phyloP scores from a whole-genome alignment of 2,888 invertebrate species.

The Tachystola acroxantha region DNA sequence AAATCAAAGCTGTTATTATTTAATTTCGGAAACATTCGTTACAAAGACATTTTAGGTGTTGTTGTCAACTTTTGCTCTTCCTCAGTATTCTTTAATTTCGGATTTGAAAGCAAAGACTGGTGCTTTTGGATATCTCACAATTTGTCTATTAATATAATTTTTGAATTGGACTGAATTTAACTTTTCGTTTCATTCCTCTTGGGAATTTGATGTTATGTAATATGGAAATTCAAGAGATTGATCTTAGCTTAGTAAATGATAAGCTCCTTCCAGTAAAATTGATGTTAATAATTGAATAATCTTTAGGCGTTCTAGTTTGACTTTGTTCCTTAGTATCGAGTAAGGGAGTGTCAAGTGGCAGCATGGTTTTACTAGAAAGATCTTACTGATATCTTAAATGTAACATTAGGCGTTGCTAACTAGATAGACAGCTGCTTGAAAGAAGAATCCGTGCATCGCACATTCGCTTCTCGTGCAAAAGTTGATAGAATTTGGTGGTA shows the following conservation, averaged over 20 bases:
- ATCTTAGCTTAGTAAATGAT: slow-evolving; percentile 59
- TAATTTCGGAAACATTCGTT: no score
- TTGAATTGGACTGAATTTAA: slow-evolving; percentile 48
- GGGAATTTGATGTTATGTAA: slow-evolving; percentile 61
- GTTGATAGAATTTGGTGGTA: slow-evolving; percentile 63
- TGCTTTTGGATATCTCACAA: slow-evolving; percentile 71
- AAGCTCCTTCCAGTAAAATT: slow-evolving; percentile 64
- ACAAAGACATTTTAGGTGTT: no score
- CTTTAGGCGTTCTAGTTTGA: background rate
- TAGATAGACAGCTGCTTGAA: slow-evolving; percentile 76
- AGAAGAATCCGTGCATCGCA: slow-evolving; percentile 76
- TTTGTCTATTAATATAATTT: slow-evolving; percentile 35
- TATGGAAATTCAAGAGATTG: slow-evolving; percentile 53
- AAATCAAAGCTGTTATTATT: no score
- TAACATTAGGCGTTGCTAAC: slow-evolving; percentile 75
- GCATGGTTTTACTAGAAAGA: slow-evolving; percentile 48
- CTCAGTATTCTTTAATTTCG: slow-evolving; percentile 27
- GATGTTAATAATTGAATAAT: background rate
- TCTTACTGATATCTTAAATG: slow-evolving; percentile 55
- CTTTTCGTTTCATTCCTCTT: slow-evolving; percentile 77
- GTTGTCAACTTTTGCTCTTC: slow-evolving; percentile 30
- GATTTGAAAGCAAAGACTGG: slow-evolving; percentile 58
- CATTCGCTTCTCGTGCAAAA: slow-evolving; percentile 77
- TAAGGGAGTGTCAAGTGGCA: background rate
- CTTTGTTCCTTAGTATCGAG: background rate